Evolutionary conservation across 2,797 vertebrate species (phyloP).

Genomic region (Leucoraja ocellata): DNA sequence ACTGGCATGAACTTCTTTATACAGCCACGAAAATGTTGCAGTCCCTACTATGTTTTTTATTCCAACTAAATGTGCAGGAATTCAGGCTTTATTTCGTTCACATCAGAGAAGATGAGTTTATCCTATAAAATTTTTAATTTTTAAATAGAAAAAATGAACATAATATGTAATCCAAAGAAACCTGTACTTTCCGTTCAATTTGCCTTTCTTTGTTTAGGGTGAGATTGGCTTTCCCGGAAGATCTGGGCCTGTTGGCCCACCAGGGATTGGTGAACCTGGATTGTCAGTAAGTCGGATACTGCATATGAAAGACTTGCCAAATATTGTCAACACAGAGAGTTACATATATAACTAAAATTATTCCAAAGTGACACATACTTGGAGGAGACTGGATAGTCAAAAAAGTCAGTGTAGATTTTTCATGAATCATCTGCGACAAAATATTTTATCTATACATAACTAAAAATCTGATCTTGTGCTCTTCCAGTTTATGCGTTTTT

Average conservation of each 20-base stretch:
- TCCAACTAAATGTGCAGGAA: background rate
- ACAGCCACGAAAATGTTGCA: background rate
- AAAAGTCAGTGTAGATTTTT: background rate
- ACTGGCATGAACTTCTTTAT: background rate
- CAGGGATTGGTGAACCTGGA: slow-evolving; percentile 74
- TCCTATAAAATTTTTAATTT: background rate
- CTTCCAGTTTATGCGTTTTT: too few relatives aligned
- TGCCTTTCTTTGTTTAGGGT: slow-evolving; percentile 62
- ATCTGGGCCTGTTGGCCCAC: slow-evolving; percentile 69
- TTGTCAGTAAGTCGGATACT: slow-evolving; percentile 62
- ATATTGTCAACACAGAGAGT: background rate
- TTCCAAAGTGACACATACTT: background rate
- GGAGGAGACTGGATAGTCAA: background rate
- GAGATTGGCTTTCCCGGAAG: too few relatives aligned
- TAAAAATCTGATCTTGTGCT: too few relatives aligned
- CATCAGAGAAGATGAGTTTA: background rate
- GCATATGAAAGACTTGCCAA: background rate
- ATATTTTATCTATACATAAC: background rate
- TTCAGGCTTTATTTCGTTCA: background rate
- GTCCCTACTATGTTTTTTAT: background rate
- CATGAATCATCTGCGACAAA: background rate
- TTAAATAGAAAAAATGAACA: background rate
- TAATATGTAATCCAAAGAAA: background rate
- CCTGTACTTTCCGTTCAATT: background rate
- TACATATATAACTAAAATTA: background rate